Conservation (phyloP, 2,797 vertebrate species). For the Sebastes alutus region DNA sequence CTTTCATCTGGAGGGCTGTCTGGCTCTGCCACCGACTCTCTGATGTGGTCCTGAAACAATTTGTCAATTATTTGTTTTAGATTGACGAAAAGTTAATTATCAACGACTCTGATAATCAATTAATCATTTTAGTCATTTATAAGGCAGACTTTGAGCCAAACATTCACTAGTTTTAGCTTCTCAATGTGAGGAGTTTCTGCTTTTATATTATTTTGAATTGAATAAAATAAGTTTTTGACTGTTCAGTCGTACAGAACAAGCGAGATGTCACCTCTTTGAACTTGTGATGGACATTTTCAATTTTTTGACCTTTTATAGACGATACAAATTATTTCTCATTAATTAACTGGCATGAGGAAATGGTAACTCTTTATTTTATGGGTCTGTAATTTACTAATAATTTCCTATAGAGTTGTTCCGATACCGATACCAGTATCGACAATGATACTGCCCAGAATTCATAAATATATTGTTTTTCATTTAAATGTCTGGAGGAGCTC, state of each 20-base stretch:
- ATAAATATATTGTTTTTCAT: too few species aligned
- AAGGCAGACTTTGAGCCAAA: not conserved
- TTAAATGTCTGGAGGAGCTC: too few species aligned
- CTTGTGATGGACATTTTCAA: not conserved
- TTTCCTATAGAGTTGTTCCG: too few species aligned
- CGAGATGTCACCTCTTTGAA: not conserved
- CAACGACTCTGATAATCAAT: not conserved
- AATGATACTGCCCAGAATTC: too few species aligned
- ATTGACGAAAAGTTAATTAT: not conserved
- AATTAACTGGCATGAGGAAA: too few species aligned
- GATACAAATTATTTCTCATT: not conserved
- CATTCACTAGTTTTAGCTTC: not conserved
- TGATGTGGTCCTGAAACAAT: not conserved
- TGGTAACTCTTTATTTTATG: not conserved
- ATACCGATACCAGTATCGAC: too few species aligned
- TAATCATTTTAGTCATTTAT: not conserved
- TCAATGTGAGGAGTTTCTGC: not conserved
- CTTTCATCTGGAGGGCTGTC: slow-evolving; percentile 32
- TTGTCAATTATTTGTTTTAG: not conserved
- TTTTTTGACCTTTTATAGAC: not conserved
- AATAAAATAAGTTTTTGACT: not conserved
- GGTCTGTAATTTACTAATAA: not conserved
- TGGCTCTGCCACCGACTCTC: not conserved
- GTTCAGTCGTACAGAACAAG: not conserved
- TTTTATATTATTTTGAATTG: not conserved